phyloP scores from a whole-genome alignment of 2,113 vertebrate species.

The Turdus rufiventris region DNA sequence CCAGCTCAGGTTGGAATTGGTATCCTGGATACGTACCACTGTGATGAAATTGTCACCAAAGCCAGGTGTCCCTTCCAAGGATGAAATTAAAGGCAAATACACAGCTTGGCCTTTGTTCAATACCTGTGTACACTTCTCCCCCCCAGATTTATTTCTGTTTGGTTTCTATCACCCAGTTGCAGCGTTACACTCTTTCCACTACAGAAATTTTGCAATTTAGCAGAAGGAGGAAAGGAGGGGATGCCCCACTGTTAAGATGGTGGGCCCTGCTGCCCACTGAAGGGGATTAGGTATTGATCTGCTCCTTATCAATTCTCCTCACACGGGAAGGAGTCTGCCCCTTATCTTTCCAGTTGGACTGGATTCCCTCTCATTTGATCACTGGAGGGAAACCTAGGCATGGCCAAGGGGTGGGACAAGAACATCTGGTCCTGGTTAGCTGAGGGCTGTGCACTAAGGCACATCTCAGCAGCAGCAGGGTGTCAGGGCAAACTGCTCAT shows the following conservation, averaged over 20 bases:
- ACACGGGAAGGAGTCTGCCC: background rate
- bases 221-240: background rate
- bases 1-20: background rate
- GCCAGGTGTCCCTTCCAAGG: background rate
- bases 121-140: no score
- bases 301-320: constrained; percentile 43
- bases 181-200: background rate
- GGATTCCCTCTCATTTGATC: constrained; percentile 7
- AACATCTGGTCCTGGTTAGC: background rate
- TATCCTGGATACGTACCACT: background rate
- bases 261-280: background rate
- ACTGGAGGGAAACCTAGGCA: constrained; percentile 3
- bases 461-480: background rate
- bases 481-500: background rate
- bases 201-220: constrained; percentile 30
- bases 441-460: background rate
- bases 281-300: constrained; percentile 29
- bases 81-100: background rate
- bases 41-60: background rate
- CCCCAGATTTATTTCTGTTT: background rate
- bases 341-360: constrained; percentile 45
- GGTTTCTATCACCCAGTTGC: background rate
- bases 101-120: background rate
- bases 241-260: background rate
- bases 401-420: background rate